These are phyloP conservation scores for Philonicus albiceps DNA, from an alignment of 2,888 invertebrate species.

Conservation along the genomic window DNA sequence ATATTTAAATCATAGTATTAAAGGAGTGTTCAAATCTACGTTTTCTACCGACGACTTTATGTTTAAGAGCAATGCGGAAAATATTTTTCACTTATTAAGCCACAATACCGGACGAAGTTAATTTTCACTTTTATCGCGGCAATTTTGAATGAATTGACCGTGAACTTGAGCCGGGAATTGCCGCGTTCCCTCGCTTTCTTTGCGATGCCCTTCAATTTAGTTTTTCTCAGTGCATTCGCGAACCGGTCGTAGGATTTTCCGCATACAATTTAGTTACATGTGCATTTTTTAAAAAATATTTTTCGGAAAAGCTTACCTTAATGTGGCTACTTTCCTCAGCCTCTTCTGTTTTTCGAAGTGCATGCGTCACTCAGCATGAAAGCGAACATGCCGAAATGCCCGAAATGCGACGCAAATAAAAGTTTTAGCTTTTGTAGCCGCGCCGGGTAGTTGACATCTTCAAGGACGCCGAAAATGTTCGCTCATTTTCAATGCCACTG, in stretches of 20 bases:
- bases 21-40: not conserved
- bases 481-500: slow-evolving; percentile 34
- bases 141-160: slow-evolving; percentile 14
- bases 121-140: slow-evolving; percentile 7
- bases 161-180: not conserved
- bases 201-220: not conserved
- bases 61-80: not conserved
- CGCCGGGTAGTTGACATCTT: slow-evolving; percentile 40
- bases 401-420: slow-evolving; percentile 39
- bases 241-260: not conserved
- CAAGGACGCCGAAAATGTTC: slow-evolving; percentile 37
- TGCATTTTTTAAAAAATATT: not conserved
- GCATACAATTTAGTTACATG: not conserved
- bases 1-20: not conserved
- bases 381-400: not conserved
- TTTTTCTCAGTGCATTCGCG: not conserved
- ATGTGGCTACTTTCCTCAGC: not conserved
- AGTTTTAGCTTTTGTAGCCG: slow-evolving; percentile 8
- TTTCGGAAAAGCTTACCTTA: not conserved
- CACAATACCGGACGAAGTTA: not conserved
- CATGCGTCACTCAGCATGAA: slow-evolving; percentile 16
- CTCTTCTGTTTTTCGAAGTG: slow-evolving; percentile 2
- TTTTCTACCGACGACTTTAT: not conserved
- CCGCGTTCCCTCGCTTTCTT: not conserved
- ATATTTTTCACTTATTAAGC: not conserved